phyloP scores from a whole-genome alignment of 2,797 vertebrate species.

The Pangasius mekongensis region DNA sequence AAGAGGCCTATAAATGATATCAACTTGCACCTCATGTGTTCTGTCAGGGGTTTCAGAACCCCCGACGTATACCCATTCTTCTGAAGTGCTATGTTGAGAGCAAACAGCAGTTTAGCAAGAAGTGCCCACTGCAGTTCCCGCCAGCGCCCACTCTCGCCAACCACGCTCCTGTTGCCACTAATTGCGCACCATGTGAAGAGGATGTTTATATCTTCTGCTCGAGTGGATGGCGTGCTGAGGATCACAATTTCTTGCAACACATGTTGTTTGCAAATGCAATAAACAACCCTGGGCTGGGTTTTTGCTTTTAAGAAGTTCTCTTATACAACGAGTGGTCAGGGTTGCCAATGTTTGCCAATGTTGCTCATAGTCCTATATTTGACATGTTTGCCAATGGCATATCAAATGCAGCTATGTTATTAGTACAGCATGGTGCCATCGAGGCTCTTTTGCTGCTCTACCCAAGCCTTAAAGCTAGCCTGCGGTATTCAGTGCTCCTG shows the following conservation, averaged over 20 bases:
- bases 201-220: slow-evolving; percentile 41
- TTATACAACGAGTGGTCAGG: not conserved
- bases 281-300: not conserved
- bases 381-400: slow-evolving; percentile 16
- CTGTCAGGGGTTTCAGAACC: not conserved
- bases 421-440: not conserved
- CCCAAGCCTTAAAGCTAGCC: slow-evolving; percentile 35
- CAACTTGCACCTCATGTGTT: no score
- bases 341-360: not conserved
- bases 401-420: slow-evolving; percentile 6
- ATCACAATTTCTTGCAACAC: slow-evolving; percentile 40
- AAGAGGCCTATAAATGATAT: not conserved
- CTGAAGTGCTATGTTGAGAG: not conserved
- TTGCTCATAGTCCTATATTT: not conserved
- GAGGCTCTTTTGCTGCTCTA: slow-evolving; percentile 8
- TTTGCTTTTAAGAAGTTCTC: slow-evolving; percentile 19
- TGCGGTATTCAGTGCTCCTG: slow-evolving; percentile 15
- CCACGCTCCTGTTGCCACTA: slow-evolving; percentile 52
- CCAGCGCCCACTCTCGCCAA: slow-evolving; percentile 48
- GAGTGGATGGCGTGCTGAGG: slow-evolving; percentile 39
- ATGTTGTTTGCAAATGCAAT: slow-evolving; percentile 25
- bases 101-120: slow-evolving; percentile 15
- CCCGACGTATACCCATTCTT: not conserved
- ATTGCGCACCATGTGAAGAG: slow-evolving; percentile 50
- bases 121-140: slow-evolving; percentile 29